phyloP scores from a whole-genome alignment of 2,888 invertebrate genomes.

The Plutella xylostella region DNA sequence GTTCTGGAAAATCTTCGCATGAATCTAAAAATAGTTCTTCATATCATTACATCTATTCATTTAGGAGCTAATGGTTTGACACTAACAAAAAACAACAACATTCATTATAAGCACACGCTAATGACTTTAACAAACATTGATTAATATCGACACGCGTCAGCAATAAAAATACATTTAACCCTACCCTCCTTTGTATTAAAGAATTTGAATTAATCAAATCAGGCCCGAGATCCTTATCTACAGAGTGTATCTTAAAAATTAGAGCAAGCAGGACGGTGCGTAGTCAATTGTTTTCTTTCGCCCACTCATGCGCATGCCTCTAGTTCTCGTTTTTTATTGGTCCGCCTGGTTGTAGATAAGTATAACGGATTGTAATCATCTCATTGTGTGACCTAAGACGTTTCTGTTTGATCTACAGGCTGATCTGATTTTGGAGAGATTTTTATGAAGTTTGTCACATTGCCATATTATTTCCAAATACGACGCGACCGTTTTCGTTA shows the following conservation, averaged over 20 bases:
- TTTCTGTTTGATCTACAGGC: conserved; percentile 34
- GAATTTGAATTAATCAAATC: conserved; percentile 66
- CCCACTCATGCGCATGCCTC: conserved; percentile 52
- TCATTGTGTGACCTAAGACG: conserved; percentile 63
- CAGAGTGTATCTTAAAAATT: conserved; percentile 57
- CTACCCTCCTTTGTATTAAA: conserved; percentile 49
- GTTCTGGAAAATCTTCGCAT: too few relatives aligned
- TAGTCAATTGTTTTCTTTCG: conserved; percentile 61
- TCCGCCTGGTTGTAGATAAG: conserved; percentile 39
- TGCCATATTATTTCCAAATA: too few relatives aligned
- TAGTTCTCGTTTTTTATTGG: conserved; percentile 47
- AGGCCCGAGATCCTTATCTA: conserved; percentile 49
- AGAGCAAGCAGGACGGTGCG: conserved; percentile 46
- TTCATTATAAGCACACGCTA: too few relatives aligned
- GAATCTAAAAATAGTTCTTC: too few relatives aligned
- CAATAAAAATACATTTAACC: conserved; percentile 51
- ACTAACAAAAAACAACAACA: too few relatives aligned
- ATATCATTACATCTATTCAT: too few relatives aligned
- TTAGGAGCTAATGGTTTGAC: too few relatives aligned
- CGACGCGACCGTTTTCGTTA: too few relatives aligned
- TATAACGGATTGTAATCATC: conserved; percentile 68
- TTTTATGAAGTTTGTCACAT: too few relatives aligned
- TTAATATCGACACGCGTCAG: conserved; percentile 65
- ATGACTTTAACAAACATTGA: conserved; percentile 32
- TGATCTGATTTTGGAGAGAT: neutral